A percentile compares a stretch with the other conserved stretches of the same genome.
phyloP scores from a whole-genome alignment of 1,140 invertebrate genomes.

The Batillaria attramentaria region DNA sequence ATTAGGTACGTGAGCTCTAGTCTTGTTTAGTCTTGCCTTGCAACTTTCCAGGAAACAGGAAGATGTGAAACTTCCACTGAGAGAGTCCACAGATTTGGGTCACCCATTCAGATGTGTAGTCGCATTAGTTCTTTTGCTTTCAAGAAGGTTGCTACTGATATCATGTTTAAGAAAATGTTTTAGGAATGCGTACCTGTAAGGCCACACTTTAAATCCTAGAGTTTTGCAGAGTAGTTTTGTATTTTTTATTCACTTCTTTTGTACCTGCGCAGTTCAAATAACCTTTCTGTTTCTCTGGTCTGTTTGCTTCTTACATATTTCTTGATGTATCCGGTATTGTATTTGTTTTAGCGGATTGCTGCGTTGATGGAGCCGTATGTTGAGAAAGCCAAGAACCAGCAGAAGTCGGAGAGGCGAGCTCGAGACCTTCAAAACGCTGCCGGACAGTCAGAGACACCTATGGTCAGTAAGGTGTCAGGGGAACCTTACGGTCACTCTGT shows the following conservation, averaged over 20 bases:
- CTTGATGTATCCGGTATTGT: not conserved
- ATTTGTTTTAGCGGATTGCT: not conserved
- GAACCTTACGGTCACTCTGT: too few species aligned
- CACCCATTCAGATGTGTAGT: not conserved
- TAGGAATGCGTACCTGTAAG: too few species aligned
- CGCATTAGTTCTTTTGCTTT: not conserved
- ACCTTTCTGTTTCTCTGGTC: not conserved
- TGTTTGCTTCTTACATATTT: not conserved
- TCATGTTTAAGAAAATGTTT: too few species aligned
- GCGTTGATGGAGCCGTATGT: slow-evolving; percentile 9
- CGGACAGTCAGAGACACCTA: too few species aligned
- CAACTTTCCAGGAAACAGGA: not conserved
- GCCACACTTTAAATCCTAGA: too few species aligned
- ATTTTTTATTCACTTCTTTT: slow-evolving; percentile 8
- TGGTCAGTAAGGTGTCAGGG: too few species aligned
- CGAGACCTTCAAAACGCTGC: too few species aligned
- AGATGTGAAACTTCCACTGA: not conserved
- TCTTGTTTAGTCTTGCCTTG: not conserved
- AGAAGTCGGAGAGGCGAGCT: not conserved
- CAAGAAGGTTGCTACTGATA: too few species aligned
- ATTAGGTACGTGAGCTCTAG: not conserved
- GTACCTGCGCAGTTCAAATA: not conserved
- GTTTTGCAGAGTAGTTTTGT: not conserved
- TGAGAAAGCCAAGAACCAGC: not conserved
- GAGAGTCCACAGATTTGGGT: not conserved